These are phyloP conservation scores for Drosophila subsilvestris DNA, from an alignment of 2,888 invertebrate genomes.

Conservation along the genomic window DNA sequence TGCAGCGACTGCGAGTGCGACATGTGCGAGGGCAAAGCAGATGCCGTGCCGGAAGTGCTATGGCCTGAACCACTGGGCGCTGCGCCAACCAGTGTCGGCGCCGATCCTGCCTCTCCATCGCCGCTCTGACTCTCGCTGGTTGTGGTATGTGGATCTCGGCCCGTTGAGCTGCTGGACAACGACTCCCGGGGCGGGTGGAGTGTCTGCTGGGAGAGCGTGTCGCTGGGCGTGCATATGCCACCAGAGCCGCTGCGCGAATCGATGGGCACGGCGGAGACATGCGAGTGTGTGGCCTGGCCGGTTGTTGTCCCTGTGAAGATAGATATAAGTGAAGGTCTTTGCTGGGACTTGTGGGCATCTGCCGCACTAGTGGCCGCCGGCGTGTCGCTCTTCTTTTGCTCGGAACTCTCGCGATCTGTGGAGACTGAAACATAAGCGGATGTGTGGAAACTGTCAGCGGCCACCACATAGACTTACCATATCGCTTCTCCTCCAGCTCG, in stretches of 20 bases:
- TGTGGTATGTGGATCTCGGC: conserved; percentile 83
- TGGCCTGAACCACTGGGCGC: conserved; percentile 68
- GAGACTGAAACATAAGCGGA: conserved; percentile 50
- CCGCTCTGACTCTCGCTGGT: conserved; percentile 84
- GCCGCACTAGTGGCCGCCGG: conserved; percentile 84
- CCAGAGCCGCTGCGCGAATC: conserved; percentile 84
- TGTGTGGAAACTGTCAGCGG: conserved; percentile 9
- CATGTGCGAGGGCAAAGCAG: conserved; percentile 83
- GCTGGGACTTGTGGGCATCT: conserved; percentile 86
- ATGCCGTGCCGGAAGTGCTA: conserved; percentile 64
- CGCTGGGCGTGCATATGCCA: conserved; percentile 84
- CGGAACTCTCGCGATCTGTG: conserved; percentile 82
- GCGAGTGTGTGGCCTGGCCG: conserved; percentile 84
- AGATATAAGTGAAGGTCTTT: conserved; percentile 89
- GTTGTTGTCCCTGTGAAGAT: conserved; percentile 87
- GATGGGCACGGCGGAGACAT: conserved; percentile 82
- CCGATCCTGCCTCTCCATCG: conserved; percentile 77
- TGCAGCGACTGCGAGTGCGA: conserved; percentile 84
- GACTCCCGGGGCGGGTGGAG: conserved; percentile 85
- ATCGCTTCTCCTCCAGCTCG: conserved; percentile 90
- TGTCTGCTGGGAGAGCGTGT: conserved; percentile 84
- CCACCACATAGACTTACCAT: conserved; percentile 70
- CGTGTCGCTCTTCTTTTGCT: conserved; percentile 84
- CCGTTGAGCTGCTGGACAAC: conserved; percentile 87
- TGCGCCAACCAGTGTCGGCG: conserved; percentile 76